Conservation (phyloP, 2,888 invertebrate species). For the Apodemia mormo region DNA sequence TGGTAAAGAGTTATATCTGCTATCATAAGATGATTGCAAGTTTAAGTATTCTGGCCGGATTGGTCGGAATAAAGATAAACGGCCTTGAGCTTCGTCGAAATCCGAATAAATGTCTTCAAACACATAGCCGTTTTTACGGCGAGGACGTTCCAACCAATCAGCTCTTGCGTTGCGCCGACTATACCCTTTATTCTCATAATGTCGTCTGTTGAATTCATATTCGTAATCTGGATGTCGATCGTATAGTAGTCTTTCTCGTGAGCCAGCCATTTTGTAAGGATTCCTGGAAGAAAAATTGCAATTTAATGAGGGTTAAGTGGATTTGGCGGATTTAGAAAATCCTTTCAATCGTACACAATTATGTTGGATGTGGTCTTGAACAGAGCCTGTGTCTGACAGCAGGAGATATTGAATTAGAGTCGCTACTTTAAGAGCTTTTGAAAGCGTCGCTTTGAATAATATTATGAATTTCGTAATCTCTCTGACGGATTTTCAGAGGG, state of each 20-base stretch:
- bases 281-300: slow-evolving; percentile 45
- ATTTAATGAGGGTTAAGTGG: background rate
- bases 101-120: slow-evolving; percentile 78
- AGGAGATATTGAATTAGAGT: slow-evolving; percentile 11
- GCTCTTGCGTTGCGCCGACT: slow-evolving; percentile 44
- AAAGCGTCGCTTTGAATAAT: slow-evolving; percentile 13
- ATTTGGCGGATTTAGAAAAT: background rate
- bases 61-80: slow-evolving; percentile 71
- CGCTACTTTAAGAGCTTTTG: slow-evolving; percentile 9
- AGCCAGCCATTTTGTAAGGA: slow-evolving; percentile 70
- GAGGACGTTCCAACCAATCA: slow-evolving; percentile 51
- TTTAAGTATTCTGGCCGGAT: slow-evolving; percentile 76
- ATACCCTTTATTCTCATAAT: slow-evolving; percentile 45
- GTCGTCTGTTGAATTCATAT: slow-evolving; percentile 54
- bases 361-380: slow-evolving; percentile 2
- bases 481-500: background rate
- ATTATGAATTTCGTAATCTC: slow-evolving; percentile 4
- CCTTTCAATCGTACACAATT: slow-evolving; percentile 9
- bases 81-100: slow-evolving; percentile 74
- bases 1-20: slow-evolving; percentile 72
- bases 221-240: slow-evolving; percentile 62
- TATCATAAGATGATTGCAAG: slow-evolving; percentile 63
- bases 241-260: slow-evolving; percentile 68
- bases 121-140: slow-evolving; percentile 71
- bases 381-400: slow-evolving; percentile 7